Base-by-base conservation (phyloP, 2,797 vertebrate genomes). In the Halcyon smyrnensis region DNA sequence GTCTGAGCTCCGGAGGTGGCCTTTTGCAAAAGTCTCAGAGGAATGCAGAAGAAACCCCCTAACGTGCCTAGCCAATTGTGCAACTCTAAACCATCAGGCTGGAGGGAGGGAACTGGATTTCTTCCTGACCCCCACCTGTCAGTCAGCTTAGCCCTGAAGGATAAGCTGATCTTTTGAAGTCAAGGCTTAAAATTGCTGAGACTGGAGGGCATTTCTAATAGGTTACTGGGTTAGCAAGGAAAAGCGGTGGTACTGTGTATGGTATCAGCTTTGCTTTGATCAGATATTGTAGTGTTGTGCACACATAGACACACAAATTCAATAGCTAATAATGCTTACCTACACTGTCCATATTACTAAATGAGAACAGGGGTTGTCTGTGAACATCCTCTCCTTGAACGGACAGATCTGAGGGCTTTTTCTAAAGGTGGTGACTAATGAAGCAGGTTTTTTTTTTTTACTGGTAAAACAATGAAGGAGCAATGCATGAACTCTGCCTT, bases 101-200 rank as follows among this genome's bases (percentile, higher is more conserved):
- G 62, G 71, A 84, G 69, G 79, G 63, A 65, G 73, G 51, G 18
- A 41, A 39, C 30, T 32, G 91, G 46, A 50, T 73, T 84, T 83
- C 78, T 36, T 60, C 84, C 84, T 53, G 77, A 77, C 68, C 92
- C 70, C 39, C 63, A 82, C 83, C 41, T 16, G 78, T 56, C 59
- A 87, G 18, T 86, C 41, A 84, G 95, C 86, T 89, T 48, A 90
- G 84, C 28, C 75, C 86, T 46, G 12, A 54, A 68, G 90, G 79
- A 63, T 83, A 84, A 92, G 81, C 73, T 69, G 92, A 34, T 54
- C 94, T 95, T 96, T 94, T 95, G 95, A 96, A 95, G 95, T 94
- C 69, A 4, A 24, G 92, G 71, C 90, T 94, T 95, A 89, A 94
- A 88, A 88, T 93, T 87, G 68, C 73, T 89, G 90, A 39, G 90